Conservation (phyloP, 2,888 invertebrate genomes). For the Cryptops parisi region DNA sequence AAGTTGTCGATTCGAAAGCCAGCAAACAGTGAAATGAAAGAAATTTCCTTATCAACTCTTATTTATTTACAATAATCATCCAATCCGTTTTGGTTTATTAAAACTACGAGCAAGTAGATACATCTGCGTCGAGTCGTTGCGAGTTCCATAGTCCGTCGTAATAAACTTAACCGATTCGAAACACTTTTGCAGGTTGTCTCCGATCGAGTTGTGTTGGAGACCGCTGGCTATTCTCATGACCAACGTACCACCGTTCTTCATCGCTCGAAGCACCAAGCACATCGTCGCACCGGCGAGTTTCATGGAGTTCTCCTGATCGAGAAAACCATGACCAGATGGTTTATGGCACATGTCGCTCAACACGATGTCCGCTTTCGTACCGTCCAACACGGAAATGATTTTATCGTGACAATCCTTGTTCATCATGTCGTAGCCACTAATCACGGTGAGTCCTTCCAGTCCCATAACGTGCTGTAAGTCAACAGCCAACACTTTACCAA, state of each 20-base stretch:
- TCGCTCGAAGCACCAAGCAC: neutral
- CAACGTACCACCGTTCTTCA: neutral
- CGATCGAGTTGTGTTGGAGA: neutral
- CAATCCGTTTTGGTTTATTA: too few species aligned
- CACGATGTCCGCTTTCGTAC: neutral
- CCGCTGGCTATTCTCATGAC: neutral
- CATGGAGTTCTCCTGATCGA: neutral
- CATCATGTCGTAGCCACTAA: neutral
- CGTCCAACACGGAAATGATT: neutral
- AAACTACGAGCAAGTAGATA: neutral
- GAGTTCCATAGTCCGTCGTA: neutral
- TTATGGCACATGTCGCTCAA: conserved; percentile 2
- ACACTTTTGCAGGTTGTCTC: neutral
- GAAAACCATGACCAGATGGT: neutral
- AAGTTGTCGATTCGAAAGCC: too few species aligned
- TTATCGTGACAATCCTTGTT: neutral
- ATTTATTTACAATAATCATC: too few species aligned
- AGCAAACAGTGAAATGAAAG: too few species aligned
- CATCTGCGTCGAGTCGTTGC: conserved; percentile 1
- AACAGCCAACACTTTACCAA: neutral
- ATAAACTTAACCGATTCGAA: neutral
- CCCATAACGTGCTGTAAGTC: neutral
- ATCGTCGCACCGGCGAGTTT: neutral
- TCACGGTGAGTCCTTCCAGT: neutral
- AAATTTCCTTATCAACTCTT: too few species aligned